Evolutionary conservation across 2,797 vertebrate genomes (phyloP).

Genomic region (Enteromius unitaeniatus): DNA sequence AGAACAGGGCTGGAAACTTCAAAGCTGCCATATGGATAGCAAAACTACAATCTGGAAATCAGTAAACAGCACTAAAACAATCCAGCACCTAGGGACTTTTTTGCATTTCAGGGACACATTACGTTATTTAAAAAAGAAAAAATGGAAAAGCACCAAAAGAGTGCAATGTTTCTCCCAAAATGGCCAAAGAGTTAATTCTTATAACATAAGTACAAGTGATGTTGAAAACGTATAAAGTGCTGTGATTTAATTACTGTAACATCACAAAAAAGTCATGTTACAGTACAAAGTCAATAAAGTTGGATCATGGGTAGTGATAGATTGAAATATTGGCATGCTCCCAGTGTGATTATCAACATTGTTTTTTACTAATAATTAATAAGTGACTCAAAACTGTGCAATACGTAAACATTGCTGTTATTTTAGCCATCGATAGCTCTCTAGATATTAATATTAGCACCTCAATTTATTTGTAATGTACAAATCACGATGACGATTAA

Average conservation of each 20-base stretch:
- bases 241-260: neutral
- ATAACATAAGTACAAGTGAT: neutral
- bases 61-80: neutral
- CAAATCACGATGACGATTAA: neutral
- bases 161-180: neutral
- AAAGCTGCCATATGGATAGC: slow-evolving; percentile 26
- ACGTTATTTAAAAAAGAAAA: neutral
- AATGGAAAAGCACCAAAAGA: neutral
- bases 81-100: neutral
- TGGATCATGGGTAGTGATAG: neutral
- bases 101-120: neutral
- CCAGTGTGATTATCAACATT: neutral
- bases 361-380: neutral
- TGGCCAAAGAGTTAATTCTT: neutral
- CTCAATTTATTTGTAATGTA: neutral
- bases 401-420: neutral
- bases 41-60: slow-evolving; percentile 25
- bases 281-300: too few species aligned
- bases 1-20: slow-evolving; percentile 20
- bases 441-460: neutral
- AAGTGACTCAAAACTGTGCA: neutral
- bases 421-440: neutral
- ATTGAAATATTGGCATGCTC: neutral
- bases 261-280: too few species aligned
- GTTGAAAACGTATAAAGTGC: neutral